Base-by-base conservation (phyloP, 2,113 vertebrate species). In the Mormoops blainvillei region DNA sequence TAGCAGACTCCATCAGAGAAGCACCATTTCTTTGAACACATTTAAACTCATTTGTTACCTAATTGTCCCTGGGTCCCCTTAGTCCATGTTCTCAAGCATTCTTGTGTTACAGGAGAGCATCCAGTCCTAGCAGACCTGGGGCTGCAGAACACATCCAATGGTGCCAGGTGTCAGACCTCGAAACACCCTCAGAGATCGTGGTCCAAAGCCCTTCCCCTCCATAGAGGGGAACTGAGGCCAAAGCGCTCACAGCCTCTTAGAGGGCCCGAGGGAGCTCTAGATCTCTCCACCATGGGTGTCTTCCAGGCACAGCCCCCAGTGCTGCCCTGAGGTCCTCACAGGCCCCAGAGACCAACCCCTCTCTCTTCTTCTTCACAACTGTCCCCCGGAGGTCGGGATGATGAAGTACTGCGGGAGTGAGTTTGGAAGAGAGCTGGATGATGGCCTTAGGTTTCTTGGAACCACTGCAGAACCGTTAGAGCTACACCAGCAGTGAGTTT, bases 31-130 rank as follows among this genome's bases (percentile, higher is more conserved):
- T 76, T 58, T 71, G 10, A 87, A 50, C 24, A 38, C 22, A 2
- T 36, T 65, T 7, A 50, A 50, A 54, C n/a, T 63, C 41, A 56
- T 7, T 50, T 74, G 86, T 68, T 71, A 12, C 26, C 50, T 71
- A 2, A 22, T n/a, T 14, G 38, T 63, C 18, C 33, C 76, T 45
- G 36, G 26, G 22, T 2, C 24, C 12, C 16, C 2, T 26, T 48
- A 10, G 68, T 5, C 7, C 20, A 4, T 31, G 24, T 58, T 91
- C n/a, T 52, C 52, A 67, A 80, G 12, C 63, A 43, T 77, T 43
- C 7, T 0, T 28, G 26, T 48, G 4, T 18, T 68, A 13, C 0
- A 68, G 8, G n/a, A 73, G 22, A 68, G 7, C 3, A 26, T 26
- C n/a, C 19, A n/a, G 22, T 52, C 41, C 20, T 13, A 58, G n/a